Base-by-base conservation (phyloP, 2,797 vertebrate species). In the Champsocephalus gunnari region DNA sequence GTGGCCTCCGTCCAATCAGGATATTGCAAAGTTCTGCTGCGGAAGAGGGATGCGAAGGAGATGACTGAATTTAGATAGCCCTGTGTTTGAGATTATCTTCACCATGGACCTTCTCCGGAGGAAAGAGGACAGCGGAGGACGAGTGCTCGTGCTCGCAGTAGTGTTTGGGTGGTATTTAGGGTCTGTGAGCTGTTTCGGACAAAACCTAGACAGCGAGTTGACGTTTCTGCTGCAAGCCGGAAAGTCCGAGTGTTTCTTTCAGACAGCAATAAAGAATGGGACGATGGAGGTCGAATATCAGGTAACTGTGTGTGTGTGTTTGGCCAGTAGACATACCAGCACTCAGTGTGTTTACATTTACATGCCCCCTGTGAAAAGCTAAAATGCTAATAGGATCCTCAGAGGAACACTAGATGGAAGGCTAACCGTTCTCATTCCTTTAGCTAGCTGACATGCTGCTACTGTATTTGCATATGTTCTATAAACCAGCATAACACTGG, bases 201-300 rank as follows among this genome's bases (percentile, higher is more conserved):
- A 91, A n/a, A 94, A 81, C 24, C 90, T 93, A 16, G 96, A 97
- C 88, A 95, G 92, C 53, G 97, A 98, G 87, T 95, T 97, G 28
- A 98, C 97, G 19, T 97, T 97, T 63, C 88, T 96, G 28, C 79
- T 98, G 55, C 96, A 96, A 21, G 94, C 96, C 14, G 97, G 95
- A 72, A 94, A 91, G 49, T 91, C 90, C 28, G 96, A 97, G 74
- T 98, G 97, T 77, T 98, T 98, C 93, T 98, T 94, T 71, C 97
- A 98, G 75, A 88, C 92, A 3, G 93, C 96, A 0, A 44, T 91
- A 21, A 93, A 88, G 57, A 97, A 97, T 75, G 95, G 93, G 19
- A 94, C 95, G 72, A 94, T 97, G 88, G 96, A 97, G 90, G 92
- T 96, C 34, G 96, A 97, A 79, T 98, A 96, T 90, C 97, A 98